Evolutionary conservation across 2,888 invertebrate genomes (phyloP).

Genomic region (Osmoderma eremita): DNA sequence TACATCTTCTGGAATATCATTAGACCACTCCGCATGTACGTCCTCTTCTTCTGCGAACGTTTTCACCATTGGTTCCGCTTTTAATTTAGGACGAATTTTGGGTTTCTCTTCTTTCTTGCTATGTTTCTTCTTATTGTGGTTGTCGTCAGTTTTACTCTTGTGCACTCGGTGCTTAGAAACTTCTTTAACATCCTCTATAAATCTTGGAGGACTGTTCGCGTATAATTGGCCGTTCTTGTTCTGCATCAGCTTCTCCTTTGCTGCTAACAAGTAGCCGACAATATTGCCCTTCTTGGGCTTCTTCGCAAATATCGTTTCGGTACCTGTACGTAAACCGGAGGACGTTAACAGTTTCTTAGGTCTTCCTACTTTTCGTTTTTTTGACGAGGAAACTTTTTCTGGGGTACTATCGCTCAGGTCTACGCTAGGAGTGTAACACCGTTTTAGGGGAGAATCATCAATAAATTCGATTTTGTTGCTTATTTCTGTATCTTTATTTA

Average conservation of each 20-base stretch:
- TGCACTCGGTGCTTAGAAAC: conserved; percentile 52
- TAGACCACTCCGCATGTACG: conserved; percentile 63
- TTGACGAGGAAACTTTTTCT: conserved; percentile 65
- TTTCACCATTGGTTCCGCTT: conserved; percentile 77
- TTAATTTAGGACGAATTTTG: conserved; percentile 78
- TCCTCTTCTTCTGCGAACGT: conserved; percentile 69
- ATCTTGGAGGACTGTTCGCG: conserved; percentile 67
- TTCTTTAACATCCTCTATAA: conserved; percentile 57
- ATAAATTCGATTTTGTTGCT: conserved; percentile 33
- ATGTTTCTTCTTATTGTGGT: conserved; percentile 46
- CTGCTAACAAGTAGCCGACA: conserved; percentile 73
- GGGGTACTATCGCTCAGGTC: conserved; percentile 54
- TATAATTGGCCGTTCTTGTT: conserved; percentile 64
- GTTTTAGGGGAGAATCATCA: conserved; percentile 32
- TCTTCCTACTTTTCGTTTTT: conserved; percentile 84
- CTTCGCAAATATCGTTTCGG: conserved; percentile 85
- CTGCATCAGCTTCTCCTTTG: conserved; percentile 70
- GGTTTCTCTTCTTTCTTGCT: conserved; percentile 55
- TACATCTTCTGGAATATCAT: conserved; percentile 51
- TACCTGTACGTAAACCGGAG: conserved; percentile 69
- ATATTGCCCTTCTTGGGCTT: conserved; percentile 77
- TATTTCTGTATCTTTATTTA: neutral
- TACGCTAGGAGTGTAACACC: conserved; percentile 44
- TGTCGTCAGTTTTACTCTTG: conserved; percentile 54
- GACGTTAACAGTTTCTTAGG: conserved; percentile 75